Evolutionary conservation across 2,888 invertebrate genomes (phyloP), one percentile per base, ranked within the genome.

Genomic region (Leptopilina syphax): DNA sequence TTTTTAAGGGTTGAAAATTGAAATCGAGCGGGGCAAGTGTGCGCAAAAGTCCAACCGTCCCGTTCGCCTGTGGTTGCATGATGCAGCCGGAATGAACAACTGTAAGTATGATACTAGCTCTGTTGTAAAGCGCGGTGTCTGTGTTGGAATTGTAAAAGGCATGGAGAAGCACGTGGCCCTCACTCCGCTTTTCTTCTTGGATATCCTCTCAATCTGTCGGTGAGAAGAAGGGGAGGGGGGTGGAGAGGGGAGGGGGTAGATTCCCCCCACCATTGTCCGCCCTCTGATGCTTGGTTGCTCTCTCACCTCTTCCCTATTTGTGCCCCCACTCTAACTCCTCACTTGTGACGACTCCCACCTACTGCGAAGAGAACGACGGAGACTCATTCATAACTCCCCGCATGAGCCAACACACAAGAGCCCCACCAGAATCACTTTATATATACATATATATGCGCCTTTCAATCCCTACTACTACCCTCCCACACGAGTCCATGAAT

Each of bases 361-460:
- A 79, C 82, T 83, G 80, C 82, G 80, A 60, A 79, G 79, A 82
- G 81, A 81, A 81, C 79, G 79, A 83, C 76, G 84, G 84, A 82
- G 79, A 87, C 90, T 91, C 90, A 91, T 91, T 91, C 91, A 91
- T 91, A 90, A 91, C 89, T 91, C 89, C 88, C 86, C 85, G 82
- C 73, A 57, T 54, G 57, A 73, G 77, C 80, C 81, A 81, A 80
- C 81, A 76, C 34, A 34, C 2, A 27, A 34, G 77, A 63, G 77
- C 50, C 82, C 82, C 82, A 78, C 78, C 66, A 80, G 54, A 79
- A 76, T n/a, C 77, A 65, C 60, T 63, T n/a, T 7, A 47, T 7
- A 47, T 7, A 47, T 47, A 47, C 5, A 6, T 47, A 47, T 47
- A 7, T 47, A 47, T 34, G 34, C 4, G 34, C 50, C 63, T 80